Percentiles rank a stretch among this genome's conserved stretches.
These are phyloP conservation scores for Psittacula cyanocephala DNA, from an alignment of 2,113 vertebrate genomes.

Conservation along the genomic window DNA sequence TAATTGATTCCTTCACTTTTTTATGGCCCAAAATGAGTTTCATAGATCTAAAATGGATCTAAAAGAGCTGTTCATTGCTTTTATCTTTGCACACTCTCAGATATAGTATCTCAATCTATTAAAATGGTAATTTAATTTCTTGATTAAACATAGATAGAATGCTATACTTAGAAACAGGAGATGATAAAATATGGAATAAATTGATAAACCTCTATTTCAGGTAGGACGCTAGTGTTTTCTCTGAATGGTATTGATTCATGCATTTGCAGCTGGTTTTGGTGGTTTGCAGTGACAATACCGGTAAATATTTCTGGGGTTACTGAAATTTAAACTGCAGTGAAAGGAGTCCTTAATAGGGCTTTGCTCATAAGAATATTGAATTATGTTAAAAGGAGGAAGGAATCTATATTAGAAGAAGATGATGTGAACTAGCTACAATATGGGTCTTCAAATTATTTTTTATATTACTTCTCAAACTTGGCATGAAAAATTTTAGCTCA, in stretches of 20 bases:
- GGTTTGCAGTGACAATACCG: not conserved
- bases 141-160: slow-evolving; percentile 11
- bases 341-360: not conserved
- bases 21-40: slow-evolving; percentile 6
- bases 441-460: slow-evolving; percentile 11
- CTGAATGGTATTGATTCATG: not conserved
- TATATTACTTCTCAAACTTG: slow-evolving; percentile 17
- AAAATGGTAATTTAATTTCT: slow-evolving; percentile 41
- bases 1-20: slow-evolving; percentile 20
- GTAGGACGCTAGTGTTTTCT: not conserved
- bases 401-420: slow-evolving; percentile 34
- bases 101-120: slow-evolving; percentile 12
- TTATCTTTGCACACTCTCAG: not conserved
- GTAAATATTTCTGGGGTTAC: slow-evolving; percentile 11
- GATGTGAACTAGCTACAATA: not conserved
- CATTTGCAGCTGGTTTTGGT: not conserved
- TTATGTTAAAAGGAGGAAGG: slow-evolving; percentile 18
- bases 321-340: slow-evolving; percentile 22
- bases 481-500: not conserved
- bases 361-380: slow-evolving; percentile 37
- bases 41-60: slow-evolving; percentile 1
- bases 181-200: not conserved
- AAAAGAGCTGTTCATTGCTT: slow-evolving; percentile 13
- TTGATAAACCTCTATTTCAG: not conserved
- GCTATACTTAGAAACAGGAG: not conserved